Base-by-base conservation (phyloP, 2,797 vertebrate species). In the Cryptoblepharus egeriae region DNA sequence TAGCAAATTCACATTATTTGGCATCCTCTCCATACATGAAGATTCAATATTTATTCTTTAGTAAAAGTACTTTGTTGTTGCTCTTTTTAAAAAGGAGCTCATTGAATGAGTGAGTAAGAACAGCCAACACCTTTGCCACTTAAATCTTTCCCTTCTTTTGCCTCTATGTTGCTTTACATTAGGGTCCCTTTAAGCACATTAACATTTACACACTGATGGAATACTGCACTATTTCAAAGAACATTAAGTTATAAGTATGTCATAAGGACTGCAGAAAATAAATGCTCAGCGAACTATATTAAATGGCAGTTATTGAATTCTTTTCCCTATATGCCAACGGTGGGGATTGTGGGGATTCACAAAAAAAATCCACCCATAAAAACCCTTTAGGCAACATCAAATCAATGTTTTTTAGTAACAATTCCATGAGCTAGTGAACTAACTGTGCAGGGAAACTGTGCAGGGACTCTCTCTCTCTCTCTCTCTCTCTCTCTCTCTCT, bases 401-500 rank as follows among this genome's bases (percentile, higher is more conserved):
- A 82, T 71, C 64, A 85, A 69, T n/a, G 82, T 57, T 52, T 1
- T 15, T 49, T 32, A 88, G 30, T 57, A 89, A 89, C 85, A 39
- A 15, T n/a, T 86, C 3, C 28, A 39, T 22, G 63, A 84, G 42
- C 32, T 79, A 86, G 83, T 78, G 69, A 85, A 85, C 64, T 77
- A 85, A 85, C 64, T 77, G 49, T 28, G 79, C 87, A 85, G 16
- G n/a, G n/a, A n/a, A n/a, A n/a, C n/a, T n/a, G n/a, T n/a, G n/a
- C n/a, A n/a, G n/a, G n/a, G n/a, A n/a, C n/a, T n/a, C n/a, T n/a
- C n/a, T n/a, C n/a, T n/a, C n/a, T n/a, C n/a, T n/a, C n/a, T n/a
- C n/a, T n/a, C n/a, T n/a, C n/a, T n/a, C n/a, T n/a, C n/a, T n/a
- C n/a, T 61, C 81, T 84, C 70, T 82, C 72, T 77, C 77, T n/a